Percentiles rank a stretch among this genome's conserved stretches.
Conservation (phyloP, 1,140 invertebrate species). For the Drosophila nikananu region DNA sequence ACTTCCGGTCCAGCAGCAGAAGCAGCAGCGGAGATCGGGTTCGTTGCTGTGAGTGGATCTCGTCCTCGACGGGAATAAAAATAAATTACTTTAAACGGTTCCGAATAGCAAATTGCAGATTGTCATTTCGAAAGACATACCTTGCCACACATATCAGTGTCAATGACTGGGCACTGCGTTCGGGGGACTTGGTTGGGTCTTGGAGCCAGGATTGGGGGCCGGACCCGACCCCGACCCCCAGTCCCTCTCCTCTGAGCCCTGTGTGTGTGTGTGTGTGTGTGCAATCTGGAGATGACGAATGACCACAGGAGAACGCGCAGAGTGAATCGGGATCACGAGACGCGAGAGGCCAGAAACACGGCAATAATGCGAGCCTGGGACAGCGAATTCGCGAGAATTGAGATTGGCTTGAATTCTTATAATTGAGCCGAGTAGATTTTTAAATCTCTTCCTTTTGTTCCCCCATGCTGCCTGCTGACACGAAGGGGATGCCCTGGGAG, state of each 20-base stretch:
- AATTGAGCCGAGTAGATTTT: constrained; percentile 78
- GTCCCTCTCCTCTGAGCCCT: not conserved
- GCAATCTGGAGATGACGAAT: constrained; percentile 76
- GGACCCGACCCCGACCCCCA: constrained; percentile 4
- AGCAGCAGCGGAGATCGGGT: not conserved
- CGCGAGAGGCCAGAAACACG: constrained; percentile 60
- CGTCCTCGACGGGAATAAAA: constrained; percentile 41
- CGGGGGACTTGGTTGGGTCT: constrained; percentile 1
- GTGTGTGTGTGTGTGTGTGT: constrained; percentile 30
- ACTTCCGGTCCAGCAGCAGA: constrained; percentile 8
- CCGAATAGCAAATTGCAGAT: constrained; percentile 80
- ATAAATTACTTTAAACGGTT: constrained; percentile 82
- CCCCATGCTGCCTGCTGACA: not conserved
- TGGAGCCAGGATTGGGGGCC: constrained; percentile 19
- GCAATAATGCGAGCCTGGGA: constrained; percentile 63
- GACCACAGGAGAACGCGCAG: constrained; percentile 68
- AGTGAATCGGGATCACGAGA: constrained; percentile 69
- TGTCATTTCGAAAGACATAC: constrained; percentile 79
- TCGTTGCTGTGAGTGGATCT: constrained; percentile 15
- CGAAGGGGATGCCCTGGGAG: not conserved
- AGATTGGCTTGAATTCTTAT: constrained; percentile 78
- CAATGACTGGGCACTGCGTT: constrained; percentile 47
- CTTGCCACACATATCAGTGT: constrained; percentile 78
- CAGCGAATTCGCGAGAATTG: constrained; percentile 62
- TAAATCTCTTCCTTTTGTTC: constrained; percentile 45